These are phyloP conservation scores for Margarornis squamiger DNA, from an alignment of 2,797 vertebrate genomes.

Conservation along the genomic window DNA sequence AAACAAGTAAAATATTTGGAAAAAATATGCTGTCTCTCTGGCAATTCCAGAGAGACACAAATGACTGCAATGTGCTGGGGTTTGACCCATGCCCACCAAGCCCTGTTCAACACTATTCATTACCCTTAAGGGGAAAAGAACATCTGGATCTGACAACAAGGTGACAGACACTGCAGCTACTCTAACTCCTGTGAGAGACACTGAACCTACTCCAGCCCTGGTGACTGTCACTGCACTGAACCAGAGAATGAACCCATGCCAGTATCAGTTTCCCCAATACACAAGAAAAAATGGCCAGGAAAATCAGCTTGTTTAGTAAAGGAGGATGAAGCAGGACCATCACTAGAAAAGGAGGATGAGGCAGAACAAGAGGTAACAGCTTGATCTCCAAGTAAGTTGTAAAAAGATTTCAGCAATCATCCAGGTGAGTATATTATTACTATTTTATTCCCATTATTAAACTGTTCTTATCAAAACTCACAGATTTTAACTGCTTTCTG, in stretches of 20 bases:
- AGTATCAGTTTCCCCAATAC: not conserved
- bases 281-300: not conserved
- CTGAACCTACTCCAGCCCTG: not conserved
- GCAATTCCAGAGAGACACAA: not conserved
- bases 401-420: not conserved
- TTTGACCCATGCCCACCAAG: not conserved
- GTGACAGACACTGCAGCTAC: not conserved
- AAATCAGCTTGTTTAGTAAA: not conserved
- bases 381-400: not conserved
- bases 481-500: not conserved
- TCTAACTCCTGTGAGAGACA: not conserved
- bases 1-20: not conserved
- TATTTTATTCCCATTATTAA: not conserved
- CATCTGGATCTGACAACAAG: not conserved
- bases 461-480: not conserved
- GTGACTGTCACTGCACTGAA: accelerated
- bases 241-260: not conserved
- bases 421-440: not conserved
- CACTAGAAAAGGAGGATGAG: not conserved
- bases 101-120: not conserved
- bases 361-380: not conserved
- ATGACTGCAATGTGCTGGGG: not conserved
- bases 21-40: not conserved
- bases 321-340: not conserved
- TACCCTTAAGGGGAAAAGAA: not conserved